Evolutionary conservation across 2,113 vertebrate species (phyloP).

Genomic region (Eurystomus gularis): DNA sequence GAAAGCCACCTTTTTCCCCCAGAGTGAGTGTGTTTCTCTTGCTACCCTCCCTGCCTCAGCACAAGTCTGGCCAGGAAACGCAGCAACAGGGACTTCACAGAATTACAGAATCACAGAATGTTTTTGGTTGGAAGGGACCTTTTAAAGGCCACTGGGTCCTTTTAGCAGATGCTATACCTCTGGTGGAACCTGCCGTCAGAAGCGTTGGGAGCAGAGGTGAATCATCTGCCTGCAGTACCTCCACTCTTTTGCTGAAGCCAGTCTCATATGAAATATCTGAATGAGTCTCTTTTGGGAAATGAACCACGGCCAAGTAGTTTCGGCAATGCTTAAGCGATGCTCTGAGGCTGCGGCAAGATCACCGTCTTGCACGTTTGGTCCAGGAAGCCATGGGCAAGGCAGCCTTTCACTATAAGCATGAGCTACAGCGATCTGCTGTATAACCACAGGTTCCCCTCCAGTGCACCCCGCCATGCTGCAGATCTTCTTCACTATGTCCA

Average conservation of each 20-base stretch:
- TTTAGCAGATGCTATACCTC: neutral
- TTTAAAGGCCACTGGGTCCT: neutral
- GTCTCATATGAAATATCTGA: neutral
- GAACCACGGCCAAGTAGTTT: neutral
- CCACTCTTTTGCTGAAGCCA: neutral
- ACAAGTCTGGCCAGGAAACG: neutral
- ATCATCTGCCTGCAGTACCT: rapidly evolving
- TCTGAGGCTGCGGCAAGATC: neutral
- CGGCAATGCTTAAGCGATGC: neutral
- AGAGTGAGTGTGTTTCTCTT: neutral
- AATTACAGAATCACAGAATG: neutral
- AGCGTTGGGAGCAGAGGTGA: neutral
- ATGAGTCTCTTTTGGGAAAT: neutral
- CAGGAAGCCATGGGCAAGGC: neutral
- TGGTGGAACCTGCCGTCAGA: neutral
- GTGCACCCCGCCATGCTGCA: neutral
- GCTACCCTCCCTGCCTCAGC: neutral
- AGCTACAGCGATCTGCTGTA: neutral
- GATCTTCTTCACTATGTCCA: neutral
- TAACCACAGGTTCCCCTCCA: neutral
- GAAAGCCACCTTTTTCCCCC: neutral
- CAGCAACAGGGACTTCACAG: neutral
- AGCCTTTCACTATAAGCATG: neutral
- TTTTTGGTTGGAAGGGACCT: neutral
- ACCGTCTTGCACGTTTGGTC: neutral